Base-by-base conservation (phyloP, 2,888 invertebrate genomes). In the Incurvaria masculella region DNA sequence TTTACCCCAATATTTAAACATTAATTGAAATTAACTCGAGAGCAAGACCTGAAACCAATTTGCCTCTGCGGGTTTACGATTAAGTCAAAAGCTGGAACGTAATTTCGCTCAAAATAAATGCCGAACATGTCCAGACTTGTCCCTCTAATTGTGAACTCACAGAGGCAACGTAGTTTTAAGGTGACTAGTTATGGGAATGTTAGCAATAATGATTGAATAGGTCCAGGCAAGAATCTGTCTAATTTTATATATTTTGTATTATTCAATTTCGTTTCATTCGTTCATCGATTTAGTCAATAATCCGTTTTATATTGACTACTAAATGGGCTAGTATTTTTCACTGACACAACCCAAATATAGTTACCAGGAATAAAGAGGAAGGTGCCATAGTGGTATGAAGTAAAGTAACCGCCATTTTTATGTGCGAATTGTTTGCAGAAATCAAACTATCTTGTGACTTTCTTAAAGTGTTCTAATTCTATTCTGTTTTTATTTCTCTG, bases 301-400 rank as follows among this genome's bases (percentile, higher is more conserved):
- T 18, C 16, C 18, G 16, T 18, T 10, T 18, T 40, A 40, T 18
- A 40, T 40, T 40, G 38, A 45, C 23, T 18, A 27, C 18, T 44
- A 44, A 17, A 33, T 47, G 26, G 10, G 33, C 27, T 16, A 40
- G 18, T 40, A 18, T 18, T 40, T 18, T 18, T 40, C 18, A 33
- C 16, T 33, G 20, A 38, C 17, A 38, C 27, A 33, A 45, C 17
- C 69, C 69, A 65, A 62, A 61, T 62, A 60, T 66, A 73, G 74
- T 75, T 73, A 74, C 75, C 75, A 72, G 45, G 39, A 3, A 73
- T 73, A 71, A 63, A 56, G 72, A 68, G 66, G 72, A 68, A 71
- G 74, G 74, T 75, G 75, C 72, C 72, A 74, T 74, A 72, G 60
- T n/a, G 33, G 4, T 14, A 33, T 14, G 33, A 33, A 33, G 11